Evolutionary conservation across 2,797 vertebrate species (phyloP).

Genomic region (Chloroceryle amazona): DNA sequence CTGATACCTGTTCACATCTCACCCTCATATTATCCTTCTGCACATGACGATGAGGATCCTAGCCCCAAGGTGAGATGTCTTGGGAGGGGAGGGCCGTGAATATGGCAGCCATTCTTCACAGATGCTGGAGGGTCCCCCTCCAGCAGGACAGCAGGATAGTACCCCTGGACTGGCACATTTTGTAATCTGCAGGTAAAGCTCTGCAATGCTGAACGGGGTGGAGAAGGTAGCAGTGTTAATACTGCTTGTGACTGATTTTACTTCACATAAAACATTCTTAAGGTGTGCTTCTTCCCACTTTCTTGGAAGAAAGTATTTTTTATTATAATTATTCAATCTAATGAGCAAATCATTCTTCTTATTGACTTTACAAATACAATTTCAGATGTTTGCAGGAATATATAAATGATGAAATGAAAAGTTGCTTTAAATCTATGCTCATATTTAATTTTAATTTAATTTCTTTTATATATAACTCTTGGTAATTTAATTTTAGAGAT

Average conservation of each 20-base stretch:
- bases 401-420: neutral
- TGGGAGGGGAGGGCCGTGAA: neutral
- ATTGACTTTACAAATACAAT: neutral
- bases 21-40: neutral
- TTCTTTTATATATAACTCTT: neutral
- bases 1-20: neutral
- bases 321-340: neutral
- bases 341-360: neutral
- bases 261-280: neutral
- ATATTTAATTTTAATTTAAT: slow-evolving; percentile 12
- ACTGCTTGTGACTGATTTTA: neutral
- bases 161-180: neutral
- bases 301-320: neutral
- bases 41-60: neutral
- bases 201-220: neutral
- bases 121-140: fast-evolving
- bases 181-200: neutral
- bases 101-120: fast-evolving
- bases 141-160: neutral
- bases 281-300: neutral
- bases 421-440: neutral
- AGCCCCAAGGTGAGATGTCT: neutral
- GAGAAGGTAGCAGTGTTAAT: neutral
- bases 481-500: slow-evolving; percentile 45
- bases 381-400: neutral